phyloP scores from a whole-genome alignment of 1,140 invertebrate genomes.

The Phthorimaea operculella region DNA sequence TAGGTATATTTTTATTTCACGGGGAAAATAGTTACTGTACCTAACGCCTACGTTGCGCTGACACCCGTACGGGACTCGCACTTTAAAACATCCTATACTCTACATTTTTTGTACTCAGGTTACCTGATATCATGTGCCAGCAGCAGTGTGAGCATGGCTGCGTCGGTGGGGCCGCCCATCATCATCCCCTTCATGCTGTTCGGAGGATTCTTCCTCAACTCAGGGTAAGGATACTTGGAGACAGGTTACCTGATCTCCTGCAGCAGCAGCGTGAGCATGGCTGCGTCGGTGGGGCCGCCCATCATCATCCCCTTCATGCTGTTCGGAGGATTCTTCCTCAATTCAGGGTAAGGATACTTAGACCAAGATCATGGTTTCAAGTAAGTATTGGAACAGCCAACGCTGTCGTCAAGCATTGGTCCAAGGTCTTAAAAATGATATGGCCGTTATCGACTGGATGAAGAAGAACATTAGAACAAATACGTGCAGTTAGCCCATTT shows the following conservation, averaged over 20 bases:
- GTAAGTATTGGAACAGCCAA: too few species aligned
- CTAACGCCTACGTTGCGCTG: too few species aligned
- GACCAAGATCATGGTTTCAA: too few species aligned
- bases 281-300: conserved; percentile 88
- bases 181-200: conserved; percentile 94
- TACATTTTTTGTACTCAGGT: conserved; percentile 69
- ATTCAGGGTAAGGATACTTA: conserved; percentile 77
- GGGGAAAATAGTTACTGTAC: too few species aligned
- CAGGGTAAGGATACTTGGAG: conserved; percentile 70
- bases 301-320: conserved; percentile 92
- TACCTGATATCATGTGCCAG: conserved; percentile 91
- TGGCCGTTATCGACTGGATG: too few species aligned
- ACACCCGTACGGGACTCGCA: too few species aligned
- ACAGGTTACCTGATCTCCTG: conserved; percentile 92
- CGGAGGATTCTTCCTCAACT: conserved; percentile 96
- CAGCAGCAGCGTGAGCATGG: conserved; percentile 83
- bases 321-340: conserved; percentile 96
- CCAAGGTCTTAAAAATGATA: too few species aligned
- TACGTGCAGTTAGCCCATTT: too few species aligned
- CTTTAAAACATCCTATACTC: too few species aligned
- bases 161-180: conserved; percentile 89
- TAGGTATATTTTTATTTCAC: too few species aligned
- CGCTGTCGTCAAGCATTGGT: too few species aligned
- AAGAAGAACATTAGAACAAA: too few species aligned
- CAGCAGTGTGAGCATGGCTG: conserved; percentile 82